Percentiles rank a stretch among this genome's conserved stretches.
These are phyloP conservation scores for Sebastiscus albofasciatus DNA, from an alignment of 2,797 vertebrate species.

Conservation along the genomic window DNA sequence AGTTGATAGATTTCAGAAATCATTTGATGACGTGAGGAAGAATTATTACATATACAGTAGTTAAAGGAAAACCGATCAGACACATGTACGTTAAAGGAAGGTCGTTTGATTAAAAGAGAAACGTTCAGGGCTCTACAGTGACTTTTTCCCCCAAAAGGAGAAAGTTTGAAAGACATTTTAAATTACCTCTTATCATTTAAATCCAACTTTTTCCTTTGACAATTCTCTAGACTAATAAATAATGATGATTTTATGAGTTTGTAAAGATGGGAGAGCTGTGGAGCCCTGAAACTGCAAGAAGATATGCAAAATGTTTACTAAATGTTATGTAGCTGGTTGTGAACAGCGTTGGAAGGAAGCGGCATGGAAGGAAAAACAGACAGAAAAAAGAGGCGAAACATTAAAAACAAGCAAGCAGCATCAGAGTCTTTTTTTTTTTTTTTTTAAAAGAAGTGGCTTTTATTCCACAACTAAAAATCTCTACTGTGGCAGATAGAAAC, in stretches of 20 bases:
- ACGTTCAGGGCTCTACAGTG: slow-evolving; percentile 53
- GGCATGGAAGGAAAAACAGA: slow-evolving; percentile 54
- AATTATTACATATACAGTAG: not conserved
- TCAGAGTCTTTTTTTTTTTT: slow-evolving; percentile 60
- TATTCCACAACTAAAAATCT: slow-evolving; percentile 79
- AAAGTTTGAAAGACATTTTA: not conserved
- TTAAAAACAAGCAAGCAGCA: slow-evolving; percentile 75
- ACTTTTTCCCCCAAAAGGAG: not conserved
- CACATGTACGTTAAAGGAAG: slow-evolving; percentile 19
- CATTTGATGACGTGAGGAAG: slow-evolving; percentile 2
- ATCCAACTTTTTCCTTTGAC: not conserved
- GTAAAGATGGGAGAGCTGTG: slow-evolving; percentile 11
- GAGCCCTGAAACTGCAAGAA: slow-evolving; percentile 42
- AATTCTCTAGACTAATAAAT: not conserved
- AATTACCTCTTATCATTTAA: not conserved
- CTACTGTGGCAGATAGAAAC: slow-evolving; percentile 58
- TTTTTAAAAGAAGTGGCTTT: slow-evolving; percentile 70
- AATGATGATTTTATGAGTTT: not conserved
- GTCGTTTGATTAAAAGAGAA: slow-evolving; percentile 1
- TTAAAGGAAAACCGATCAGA: slow-evolving; percentile 12
- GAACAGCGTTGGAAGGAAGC: slow-evolving; percentile 50
- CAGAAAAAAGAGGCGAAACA: slow-evolving; percentile 49
- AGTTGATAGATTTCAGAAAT: not conserved
- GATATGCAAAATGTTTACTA: slow-evolving; percentile 42
- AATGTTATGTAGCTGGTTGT: slow-evolving; percentile 50